Evolutionary conservation across 64 coral and sea anemone genomes (phyloP), one percentile per base, ranked within the genome.

Genomic region (Cladopsammia gracilis): DNA sequence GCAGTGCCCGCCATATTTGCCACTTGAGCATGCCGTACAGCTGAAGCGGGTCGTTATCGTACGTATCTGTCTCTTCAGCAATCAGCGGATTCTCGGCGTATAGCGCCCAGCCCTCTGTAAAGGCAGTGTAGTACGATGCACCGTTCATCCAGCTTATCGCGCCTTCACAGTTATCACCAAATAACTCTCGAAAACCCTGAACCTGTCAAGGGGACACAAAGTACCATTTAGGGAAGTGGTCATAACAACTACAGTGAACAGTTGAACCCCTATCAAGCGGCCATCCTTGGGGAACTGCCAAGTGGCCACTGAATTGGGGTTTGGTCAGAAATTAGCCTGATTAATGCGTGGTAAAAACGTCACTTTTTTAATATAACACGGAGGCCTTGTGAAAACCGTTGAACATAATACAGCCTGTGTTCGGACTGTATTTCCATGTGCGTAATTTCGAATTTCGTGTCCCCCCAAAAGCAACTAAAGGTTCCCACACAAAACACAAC

Each of bases 11-110:
- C 47, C 91, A 22, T 76, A 97, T 88, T 87, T 97, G 96, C 96
- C 96, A 97, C 70, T 97, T 97, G n/a, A 97, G 68, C 96, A 97
- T 97, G 26, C 96, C 96, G 26, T 91, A 97, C 24, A 94, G 91
- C 70, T 94, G 88, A 65, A 97, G 87, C 13, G 83, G 96, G 25
- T 94, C 80, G 3, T 88, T 84, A 2, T 94, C 42, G 50, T 97
- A 97, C 0, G 75, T 74, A 13, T 97, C 73, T 10, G 96, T 97
- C 1, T 97, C 92, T 26, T 64, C 58, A 1, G 96, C 96, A 25
- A 97, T 88, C 25, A 97, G 91, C 2, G 95, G 95, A 70, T 96
- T 96, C 53, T 96, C 95, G 10, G 95, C 95, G 86, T 96, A 96
- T 57, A 96, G 76, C 24, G 49, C 95, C 95, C 95, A 96, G 9